Evolutionary conservation across 2,888 invertebrate species (phyloP).

Genomic region (Eutolmus rufibarbis): DNA sequence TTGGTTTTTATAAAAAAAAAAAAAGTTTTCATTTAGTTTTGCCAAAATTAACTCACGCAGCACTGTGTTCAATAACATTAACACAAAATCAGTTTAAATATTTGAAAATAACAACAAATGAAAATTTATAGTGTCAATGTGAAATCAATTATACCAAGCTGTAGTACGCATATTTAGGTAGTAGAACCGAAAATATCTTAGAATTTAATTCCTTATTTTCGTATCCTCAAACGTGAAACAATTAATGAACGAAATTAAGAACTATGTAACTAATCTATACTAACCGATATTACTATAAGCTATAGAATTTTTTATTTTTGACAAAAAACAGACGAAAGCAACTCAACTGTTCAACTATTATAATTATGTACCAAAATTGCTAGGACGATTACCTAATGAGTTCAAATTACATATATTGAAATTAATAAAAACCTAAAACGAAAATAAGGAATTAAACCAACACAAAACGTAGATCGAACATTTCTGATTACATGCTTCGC

Average conservation of each 20-base stretch:
- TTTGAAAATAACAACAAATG: not conserved
- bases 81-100: not conserved
- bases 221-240: not conserved
- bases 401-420: no score
- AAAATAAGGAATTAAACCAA: not conserved
- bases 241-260: not conserved
- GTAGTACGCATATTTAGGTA: not conserved
- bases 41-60: constrained; percentile 33
- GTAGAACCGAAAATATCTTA: not conserved
- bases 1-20: constrained; percentile 26
- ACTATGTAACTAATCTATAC: not conserved
- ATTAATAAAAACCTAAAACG: not conserved
- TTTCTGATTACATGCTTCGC: not conserved
- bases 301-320: not conserved
- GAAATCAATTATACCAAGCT: not conserved
- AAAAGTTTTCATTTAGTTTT: constrained; percentile 36
- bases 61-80: constrained; percentile 15
- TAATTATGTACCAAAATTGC: not conserved
- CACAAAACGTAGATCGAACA: not conserved
- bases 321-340: not conserved
- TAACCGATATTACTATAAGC: not conserved
- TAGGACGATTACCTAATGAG: no score
- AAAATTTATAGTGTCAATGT: not conserved
- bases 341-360: not conserved
- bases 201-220: not conserved